Percentiles rank a stretch among this genome's conserved stretches.
Evolutionary conservation across 1,140 invertebrate genomes (phyloP).

Genomic region (Papilio aristodemus): DNA sequence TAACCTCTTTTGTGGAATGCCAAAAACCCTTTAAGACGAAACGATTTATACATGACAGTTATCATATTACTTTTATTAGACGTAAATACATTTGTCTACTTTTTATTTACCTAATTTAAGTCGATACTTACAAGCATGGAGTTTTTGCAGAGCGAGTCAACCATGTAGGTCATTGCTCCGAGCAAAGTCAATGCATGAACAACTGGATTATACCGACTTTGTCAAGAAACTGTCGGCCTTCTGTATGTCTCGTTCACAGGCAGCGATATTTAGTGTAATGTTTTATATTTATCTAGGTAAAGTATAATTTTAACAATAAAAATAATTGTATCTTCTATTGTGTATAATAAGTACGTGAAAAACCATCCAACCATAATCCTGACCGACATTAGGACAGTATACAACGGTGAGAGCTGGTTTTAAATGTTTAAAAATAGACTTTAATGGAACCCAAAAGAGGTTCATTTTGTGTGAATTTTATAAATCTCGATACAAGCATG

Average conservation of each 20-base stretch:
- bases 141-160: background rate
- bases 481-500: too few species aligned
- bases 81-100: background rate
- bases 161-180: background rate
- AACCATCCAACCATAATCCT: too few species aligned
- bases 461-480: too few species aligned
- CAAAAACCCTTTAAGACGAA: background rate
- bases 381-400: too few species aligned
- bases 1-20: too few species aligned
- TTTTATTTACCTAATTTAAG: background rate
- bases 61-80: background rate
- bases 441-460: too few species aligned
- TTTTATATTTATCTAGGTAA: background rate
- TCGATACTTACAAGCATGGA: background rate
- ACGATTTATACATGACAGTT: background rate
- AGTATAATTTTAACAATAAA: too few species aligned
- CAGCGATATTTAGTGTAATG: background rate
- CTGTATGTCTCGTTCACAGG: background rate
- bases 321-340: too few species aligned
- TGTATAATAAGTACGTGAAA: too few species aligned
- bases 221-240: background rate
- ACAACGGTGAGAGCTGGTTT: too few species aligned
- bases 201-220: conserved; percentile 6
- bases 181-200: background rate
- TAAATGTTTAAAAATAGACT: too few species aligned